phyloP scores from a whole-genome alignment of 2,888 invertebrate species.

The Macrophya annulata region DNA sequence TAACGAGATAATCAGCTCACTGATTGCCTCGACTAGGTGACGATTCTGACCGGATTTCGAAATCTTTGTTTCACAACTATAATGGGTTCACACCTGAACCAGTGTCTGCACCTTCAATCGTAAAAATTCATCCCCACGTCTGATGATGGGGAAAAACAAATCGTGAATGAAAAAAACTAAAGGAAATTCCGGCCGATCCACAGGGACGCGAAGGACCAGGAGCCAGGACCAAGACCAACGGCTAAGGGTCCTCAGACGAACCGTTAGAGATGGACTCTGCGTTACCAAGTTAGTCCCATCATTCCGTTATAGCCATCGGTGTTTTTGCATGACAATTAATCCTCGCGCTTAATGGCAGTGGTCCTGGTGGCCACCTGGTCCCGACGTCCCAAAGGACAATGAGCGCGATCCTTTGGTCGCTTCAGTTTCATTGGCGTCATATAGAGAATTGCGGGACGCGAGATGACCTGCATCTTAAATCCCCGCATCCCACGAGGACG shows the following conservation, averaged over 20 bases:
- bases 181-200: constrained; percentile 2
- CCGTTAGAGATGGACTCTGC: constrained; percentile 37
- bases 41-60: background rate
- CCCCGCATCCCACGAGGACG: constrained; percentile 62
- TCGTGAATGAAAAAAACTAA: background rate
- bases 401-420: constrained; percentile 63
- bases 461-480: constrained; percentile 70
- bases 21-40: background rate
- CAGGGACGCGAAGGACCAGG: constrained; percentile 9
- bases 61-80: too few relatives aligned
- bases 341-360: constrained; percentile 72
- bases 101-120: background rate
- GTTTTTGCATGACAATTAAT: constrained; percentile 76
- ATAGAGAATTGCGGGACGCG: constrained; percentile 56
- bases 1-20: constrained; percentile 33
- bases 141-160: background rate
- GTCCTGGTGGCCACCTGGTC: constrained; percentile 74
- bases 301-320: constrained; percentile 69
- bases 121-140: background rate
- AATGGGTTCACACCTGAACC: background rate
- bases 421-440: constrained; percentile 65
- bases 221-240: constrained; percentile 42
- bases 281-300: constrained; percentile 44
- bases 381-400: constrained; percentile 72
- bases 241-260: constrained; percentile 39